Evolutionary conservation across 2,113 vertebrate species (phyloP).

Genomic region (Panthera uncia): DNA sequence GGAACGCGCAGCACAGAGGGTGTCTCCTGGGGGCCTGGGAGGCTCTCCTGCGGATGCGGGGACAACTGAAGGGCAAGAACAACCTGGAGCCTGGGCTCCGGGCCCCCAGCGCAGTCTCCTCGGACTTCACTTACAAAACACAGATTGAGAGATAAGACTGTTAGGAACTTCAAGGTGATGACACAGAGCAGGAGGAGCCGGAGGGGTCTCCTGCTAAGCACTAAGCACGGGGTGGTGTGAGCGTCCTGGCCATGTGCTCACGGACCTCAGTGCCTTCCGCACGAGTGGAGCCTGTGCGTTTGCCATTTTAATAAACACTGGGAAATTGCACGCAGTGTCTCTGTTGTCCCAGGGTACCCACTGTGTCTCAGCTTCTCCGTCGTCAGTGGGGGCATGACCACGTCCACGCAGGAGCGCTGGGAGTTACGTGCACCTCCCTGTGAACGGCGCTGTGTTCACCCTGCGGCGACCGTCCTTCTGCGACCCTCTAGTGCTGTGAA

Average conservation of each 20-base stretch:
- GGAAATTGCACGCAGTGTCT: background rate
- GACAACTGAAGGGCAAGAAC: background rate
- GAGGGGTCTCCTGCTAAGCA: background rate
- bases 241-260: background rate
- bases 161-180: background rate
- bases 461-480: background rate
- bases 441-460: background rate
- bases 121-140: background rate
- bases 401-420: background rate
- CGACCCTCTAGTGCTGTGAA: background rate
- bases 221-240: background rate
- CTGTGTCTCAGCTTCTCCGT: background rate
- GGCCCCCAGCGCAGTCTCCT: too few relatives aligned
- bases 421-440: background rate
- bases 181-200: background rate
- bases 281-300: too few relatives aligned
- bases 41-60: background rate
- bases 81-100: background rate
- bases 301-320: background rate
- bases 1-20: background rate
- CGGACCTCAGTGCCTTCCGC: background rate
- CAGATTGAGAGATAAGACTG: background rate
- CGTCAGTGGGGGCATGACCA: background rate
- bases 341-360: too few relatives aligned
- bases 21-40: background rate